Evolutionary conservation across 1,140 invertebrate species (phyloP), one percentile per base, ranked within the genome.

Genomic region (Saccostrea cuccullata): DNA sequence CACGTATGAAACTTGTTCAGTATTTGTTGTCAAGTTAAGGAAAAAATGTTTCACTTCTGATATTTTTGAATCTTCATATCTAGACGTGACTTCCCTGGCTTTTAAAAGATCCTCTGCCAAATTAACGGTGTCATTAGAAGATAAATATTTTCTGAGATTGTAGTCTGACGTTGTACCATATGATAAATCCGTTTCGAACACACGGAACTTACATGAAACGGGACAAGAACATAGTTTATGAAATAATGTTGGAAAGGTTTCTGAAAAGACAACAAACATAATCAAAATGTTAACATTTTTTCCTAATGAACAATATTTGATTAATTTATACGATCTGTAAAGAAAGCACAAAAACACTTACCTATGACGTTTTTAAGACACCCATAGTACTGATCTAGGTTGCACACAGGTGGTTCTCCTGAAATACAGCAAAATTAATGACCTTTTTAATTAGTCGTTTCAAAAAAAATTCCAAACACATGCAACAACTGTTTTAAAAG

Each of bases 151-250:
- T 23, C 82, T 83, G n/a, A 84, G 82, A 4, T 70, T 70, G 56
- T 85, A 87, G 55, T 58, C 64, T 17, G 89, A 89, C 3, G 88
- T 92, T 23, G 90, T 88, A 23, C 91, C 91, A 87, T 92, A 93
- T 17, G 92, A 92, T 13, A 92, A 85, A 20, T 90, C 89, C 12
- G 90, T 90, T 84, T 92, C 90, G 64, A 90, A 93, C 30, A 91
- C 77, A 3, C 89, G 82, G 30, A 90, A 91, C 13, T 84, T 73
- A 86, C 92, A 93, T 9, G 92, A 92, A 3, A 92, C 87, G 3
- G 91, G 92, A 86, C 92, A 93, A 11, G 84, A 30, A 83, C 92
- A 93, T 77, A 77, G 9, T 55, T 55, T 23, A 23, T 55, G 47
- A 40, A 55, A 55, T 23, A 84, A 13, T 11, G 82, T 58, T 23